Evolutionary conservation across 1,140 invertebrate species (phyloP).

Genomic region (Cecropterus lyciades): DNA sequence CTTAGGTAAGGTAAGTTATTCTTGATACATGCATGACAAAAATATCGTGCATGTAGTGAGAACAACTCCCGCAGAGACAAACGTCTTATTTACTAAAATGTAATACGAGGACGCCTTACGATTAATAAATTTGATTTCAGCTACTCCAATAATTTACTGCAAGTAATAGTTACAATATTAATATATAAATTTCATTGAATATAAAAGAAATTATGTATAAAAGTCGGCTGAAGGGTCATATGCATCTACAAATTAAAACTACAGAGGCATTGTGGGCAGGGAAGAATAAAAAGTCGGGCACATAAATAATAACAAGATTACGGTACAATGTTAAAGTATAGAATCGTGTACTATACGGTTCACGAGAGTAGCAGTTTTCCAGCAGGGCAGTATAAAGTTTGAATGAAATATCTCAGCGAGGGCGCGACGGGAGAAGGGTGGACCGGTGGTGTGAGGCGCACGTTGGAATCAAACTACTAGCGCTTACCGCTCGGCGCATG

Average conservation of each 20-base stretch:
- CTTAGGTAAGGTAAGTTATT: too few relatives aligned
- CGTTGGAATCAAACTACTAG: constrained; percentile 18
- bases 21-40: too few relatives aligned
- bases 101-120: too few relatives aligned
- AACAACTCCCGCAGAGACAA: too few relatives aligned
- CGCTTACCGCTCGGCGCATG: constrained; percentile 22
- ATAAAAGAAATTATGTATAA: too few relatives aligned
- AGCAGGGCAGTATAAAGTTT: constrained; percentile 36
- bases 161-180: too few relatives aligned
- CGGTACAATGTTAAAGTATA: constrained; percentile 9
- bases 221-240: too few relatives aligned
- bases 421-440: constrained; percentile 11
- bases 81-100: too few relatives aligned
- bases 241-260: not conserved
- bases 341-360: constrained; percentile 8
- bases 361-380: constrained; percentile 29
- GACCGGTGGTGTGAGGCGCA: constrained; percentile 1
- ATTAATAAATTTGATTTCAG: too few relatives aligned
- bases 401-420: constrained; percentile 41
- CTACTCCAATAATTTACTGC: too few relatives aligned
- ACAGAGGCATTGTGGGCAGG: not conserved
- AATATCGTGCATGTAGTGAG: too few relatives aligned
- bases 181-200: too few relatives aligned
- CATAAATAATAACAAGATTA: constrained; percentile 25
- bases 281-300: constrained; percentile 1